Conservation (phyloP, 2,113 vertebrate species). For the Equus quagga region DNA sequence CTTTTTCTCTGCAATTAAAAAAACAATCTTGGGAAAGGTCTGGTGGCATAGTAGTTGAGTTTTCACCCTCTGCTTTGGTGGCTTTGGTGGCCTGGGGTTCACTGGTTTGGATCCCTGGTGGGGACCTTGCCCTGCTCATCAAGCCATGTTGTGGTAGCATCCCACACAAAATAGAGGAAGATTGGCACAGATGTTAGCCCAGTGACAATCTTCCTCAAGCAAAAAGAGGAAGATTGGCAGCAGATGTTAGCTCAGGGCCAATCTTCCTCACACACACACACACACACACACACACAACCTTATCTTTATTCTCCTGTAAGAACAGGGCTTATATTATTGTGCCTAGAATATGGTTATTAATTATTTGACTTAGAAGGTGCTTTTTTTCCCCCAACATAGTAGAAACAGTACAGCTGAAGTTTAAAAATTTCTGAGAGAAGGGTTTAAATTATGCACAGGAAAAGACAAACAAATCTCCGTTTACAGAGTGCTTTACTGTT, state of each 20-base stretch:
- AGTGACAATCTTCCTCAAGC: too few species aligned
- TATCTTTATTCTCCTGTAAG: background rate
- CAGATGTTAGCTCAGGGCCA: too few species aligned
- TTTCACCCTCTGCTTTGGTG: too few species aligned
- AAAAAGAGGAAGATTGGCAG: too few species aligned
- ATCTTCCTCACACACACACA: too few species aligned
- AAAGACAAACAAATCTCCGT: background rate
- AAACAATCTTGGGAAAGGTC: background rate
- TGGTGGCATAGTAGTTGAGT: too few species aligned
- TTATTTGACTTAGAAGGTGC: background rate
- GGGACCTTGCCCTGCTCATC: too few species aligned
- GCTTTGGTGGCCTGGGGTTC: too few species aligned
- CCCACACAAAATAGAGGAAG: too few species aligned
- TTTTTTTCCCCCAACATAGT: background rate
- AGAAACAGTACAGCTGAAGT: background rate
- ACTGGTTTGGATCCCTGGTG: too few species aligned
- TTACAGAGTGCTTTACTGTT: background rate
- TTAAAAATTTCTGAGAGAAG: background rate
- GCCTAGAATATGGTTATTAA: background rate
- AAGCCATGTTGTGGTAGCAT: too few species aligned
- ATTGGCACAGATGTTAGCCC: too few species aligned
- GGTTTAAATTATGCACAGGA: background rate
- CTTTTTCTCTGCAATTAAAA: background rate
- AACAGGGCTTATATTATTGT: background rate
- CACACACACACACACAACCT: background rate